Base-by-base conservation (phyloP, 2,888 invertebrate genomes). In the Rapana venosa region DNA sequence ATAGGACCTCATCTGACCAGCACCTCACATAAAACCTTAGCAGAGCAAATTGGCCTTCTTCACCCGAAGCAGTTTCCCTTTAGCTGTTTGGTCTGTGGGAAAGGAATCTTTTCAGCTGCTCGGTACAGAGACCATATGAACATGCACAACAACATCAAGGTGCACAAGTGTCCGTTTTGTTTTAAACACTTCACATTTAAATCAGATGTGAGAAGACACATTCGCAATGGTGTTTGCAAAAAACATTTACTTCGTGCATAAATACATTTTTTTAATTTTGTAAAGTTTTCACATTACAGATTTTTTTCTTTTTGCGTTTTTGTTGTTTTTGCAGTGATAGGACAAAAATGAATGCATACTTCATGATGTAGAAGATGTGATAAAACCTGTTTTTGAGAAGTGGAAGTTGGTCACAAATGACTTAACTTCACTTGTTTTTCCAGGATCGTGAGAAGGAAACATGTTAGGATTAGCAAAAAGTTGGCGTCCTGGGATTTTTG, bases 121-220 rank as follows among this genome's bases (percentile, higher is more conserved):
- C 86, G 86, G 5, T 86, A 66, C 66, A 30, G 61, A 35, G 86
- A 86, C 66, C 86, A 86, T 66, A 66, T 86, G 86, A 86, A 86
- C 66, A 86, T 86, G 86, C 86, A 86, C 66, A 86, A 86, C 58
- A 86, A 86, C 66, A 86, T 86, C 66, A 86, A 86, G 20, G 86
- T 58, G 58, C 86, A 86, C 66, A 61, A 86, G 66, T 86, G 86
- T 35, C 86, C 61, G 20, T 35, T 35, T 66, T 86, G 86, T 66
- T 86, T 30, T 32, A 86, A 85, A 30, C 84, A 30, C 17, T 85
- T 85, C 30, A 58, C 58, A 4, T 85, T 85, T 30, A 85, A 85
- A 20, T 85, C 84, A 6, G 84, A 85, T 58, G 84, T 85, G 26
- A 58, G 58, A 30, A 56, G 84, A 56, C 84, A 85, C 30, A 56